Evolutionary conservation across 2,797 vertebrate species (phyloP).

Genomic region (Poecilia velifera): DNA sequence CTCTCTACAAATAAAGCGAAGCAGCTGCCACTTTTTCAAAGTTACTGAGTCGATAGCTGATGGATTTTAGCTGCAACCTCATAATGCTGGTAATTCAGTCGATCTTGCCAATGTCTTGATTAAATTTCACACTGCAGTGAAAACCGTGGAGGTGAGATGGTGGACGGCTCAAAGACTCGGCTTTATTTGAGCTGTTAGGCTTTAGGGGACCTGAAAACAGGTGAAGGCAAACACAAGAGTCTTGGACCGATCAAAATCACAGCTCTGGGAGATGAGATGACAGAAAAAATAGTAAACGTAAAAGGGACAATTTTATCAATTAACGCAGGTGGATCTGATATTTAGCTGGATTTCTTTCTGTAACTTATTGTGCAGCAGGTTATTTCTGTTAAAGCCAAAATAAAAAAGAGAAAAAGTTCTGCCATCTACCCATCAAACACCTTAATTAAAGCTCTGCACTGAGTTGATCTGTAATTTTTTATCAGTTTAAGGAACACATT

Average conservation of each 20-base stretch:
- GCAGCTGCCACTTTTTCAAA: not conserved
- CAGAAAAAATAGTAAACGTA: not conserved
- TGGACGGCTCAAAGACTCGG: not conserved
- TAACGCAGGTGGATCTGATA: not conserved
- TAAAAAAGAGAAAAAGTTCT: not conserved
- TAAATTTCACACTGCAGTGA: not conserved
- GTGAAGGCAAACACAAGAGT: not conserved
- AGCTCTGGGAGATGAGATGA: not conserved
- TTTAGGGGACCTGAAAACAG: not conserved
- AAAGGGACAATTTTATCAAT: not conserved
- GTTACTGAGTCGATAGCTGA: not conserved
- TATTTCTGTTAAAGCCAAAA: not conserved
- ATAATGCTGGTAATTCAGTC: not conserved
- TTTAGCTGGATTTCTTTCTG: not conserved
- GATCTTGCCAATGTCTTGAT: not conserved
- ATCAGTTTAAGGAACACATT: not conserved
- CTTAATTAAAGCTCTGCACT: not conserved
- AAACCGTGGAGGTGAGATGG: not conserved
- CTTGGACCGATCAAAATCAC: not conserved
- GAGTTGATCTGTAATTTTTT: not conserved
- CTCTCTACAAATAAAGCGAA: conserved; percentile 12
- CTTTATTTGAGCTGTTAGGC: not conserved
- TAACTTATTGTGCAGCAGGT: not conserved
- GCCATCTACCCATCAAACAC: not conserved
- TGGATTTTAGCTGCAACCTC: not conserved